Evolutionary conservation across 2,888 invertebrate species (phyloP).

Genomic region (Tholera decimalis): DNA sequence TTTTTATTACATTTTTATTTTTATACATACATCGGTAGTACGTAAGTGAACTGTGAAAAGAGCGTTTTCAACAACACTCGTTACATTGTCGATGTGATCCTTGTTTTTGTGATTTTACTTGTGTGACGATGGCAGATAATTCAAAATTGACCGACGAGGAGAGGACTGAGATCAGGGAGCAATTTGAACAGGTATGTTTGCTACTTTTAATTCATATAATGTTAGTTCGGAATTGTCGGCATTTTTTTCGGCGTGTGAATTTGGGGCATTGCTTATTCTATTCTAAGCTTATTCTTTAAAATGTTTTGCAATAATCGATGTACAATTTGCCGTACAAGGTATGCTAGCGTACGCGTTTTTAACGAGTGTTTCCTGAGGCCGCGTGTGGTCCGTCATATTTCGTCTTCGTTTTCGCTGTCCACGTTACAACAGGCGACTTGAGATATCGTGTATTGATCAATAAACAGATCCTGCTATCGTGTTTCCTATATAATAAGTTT

Average conservation of each 20-base stretch:
- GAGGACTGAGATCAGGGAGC: conserved; percentile 94
- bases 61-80: conserved; percentile 54
- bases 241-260: conserved; percentile 40
- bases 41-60: conserved; percentile 78
- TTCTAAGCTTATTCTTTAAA: conserved; percentile 37
- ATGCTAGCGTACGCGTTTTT: conserved; percentile 51
- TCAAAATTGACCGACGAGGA: conserved; percentile 93
- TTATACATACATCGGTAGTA: conserved; percentile 66
- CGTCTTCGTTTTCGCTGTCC: conserved; percentile 11
- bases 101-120: conserved; percentile 83
- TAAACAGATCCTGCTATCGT: not conserved
- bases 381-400: conserved; percentile 72
- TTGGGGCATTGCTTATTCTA: conserved; percentile 39
- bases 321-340: conserved; percentile 55
- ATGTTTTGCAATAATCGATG: conserved; percentile 57
- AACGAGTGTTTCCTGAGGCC: conserved; percentile 63
- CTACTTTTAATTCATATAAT: conserved; percentile 42
- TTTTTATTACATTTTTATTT: conserved; percentile 66
- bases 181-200: conserved; percentile 93
- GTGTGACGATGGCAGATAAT: conserved; percentile 89
- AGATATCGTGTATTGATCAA: conserved; percentile 4
- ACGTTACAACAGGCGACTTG: conserved; percentile 11
- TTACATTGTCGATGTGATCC: conserved; percentile 79
- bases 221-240: conserved; percentile 45
- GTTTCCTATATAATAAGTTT: not conserved